Evolutionary conservation across 2,888 invertebrate genomes (phyloP), one percentile per base, ranked within the genome.

Genomic region (Caenorhabditis sp.): DNA sequence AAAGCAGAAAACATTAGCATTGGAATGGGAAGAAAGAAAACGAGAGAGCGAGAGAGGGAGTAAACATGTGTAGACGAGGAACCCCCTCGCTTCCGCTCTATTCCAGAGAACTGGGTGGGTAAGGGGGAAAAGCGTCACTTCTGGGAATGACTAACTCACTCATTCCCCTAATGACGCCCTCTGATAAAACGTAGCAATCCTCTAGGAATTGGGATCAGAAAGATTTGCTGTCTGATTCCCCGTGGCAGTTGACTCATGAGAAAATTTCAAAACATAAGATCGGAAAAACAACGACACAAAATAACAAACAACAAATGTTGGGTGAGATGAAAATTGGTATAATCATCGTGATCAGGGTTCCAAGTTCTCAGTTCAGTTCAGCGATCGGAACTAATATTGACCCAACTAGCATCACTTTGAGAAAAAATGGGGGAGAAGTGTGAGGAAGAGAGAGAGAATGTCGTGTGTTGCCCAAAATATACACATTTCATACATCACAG

Each of bases 21-120:
- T 51, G 53, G 35, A 35, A 51, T 20, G 51, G 44, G 44, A 44
- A 35, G 62, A 9, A 32, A 32, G 32, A 40, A 32, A 71, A 53
- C 28, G 61, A 72, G 44, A 51, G 50, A 24, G 22, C 32, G 9
- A 35, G 60, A n/a, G n/a, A 40, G 56, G 64, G 62, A 28, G 70
- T 56, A 74, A 51, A 64, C 56, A 60, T 67, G 68, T 68, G 61
- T 61, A 62, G 62, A 70, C 64, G 51, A 55, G 64, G 68, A 74
- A 72, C 68, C 60, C 68, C 74, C 53, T 69, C n/a, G 18, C 28
- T 26, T 62, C 28, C 28, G 28, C 24, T 47, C 35, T 64, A 35
- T 64, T 64, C 32, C 32, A 51, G 51, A 47, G 50, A 28, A 35
- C 51, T 18, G 35, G 40, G 40, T 6, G 40, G 13, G 40, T 40